These are phyloP conservation scores for Actinia equina DNA, from an alignment of 64 coral and sea anemone genomes.

Conservation along the genomic window DNA sequence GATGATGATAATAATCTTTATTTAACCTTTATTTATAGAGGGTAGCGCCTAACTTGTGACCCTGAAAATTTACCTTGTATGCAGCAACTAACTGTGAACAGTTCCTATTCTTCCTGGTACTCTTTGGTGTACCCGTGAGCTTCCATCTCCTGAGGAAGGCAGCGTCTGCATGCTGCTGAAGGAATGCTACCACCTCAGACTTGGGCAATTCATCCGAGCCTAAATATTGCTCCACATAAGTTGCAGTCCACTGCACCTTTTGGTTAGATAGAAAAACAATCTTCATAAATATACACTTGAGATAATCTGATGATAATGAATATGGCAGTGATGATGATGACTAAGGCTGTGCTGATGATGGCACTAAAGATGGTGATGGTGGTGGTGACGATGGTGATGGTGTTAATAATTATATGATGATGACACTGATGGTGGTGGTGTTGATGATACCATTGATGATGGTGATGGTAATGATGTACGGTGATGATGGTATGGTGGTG, in stretches of 20 bases:
- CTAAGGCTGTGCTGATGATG: background rate
- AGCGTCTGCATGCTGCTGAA: constrained; percentile 79
- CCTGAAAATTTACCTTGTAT: constrained; percentile 97
- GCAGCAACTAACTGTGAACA: constrained; percentile 84
- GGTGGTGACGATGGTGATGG: too few species aligned
- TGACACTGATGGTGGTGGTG: too few species aligned
- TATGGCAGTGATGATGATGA: too few species aligned
- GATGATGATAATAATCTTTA: too few species aligned
- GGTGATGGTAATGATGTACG: background rate
- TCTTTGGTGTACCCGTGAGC: constrained; percentile 74
- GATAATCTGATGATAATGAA: background rate
- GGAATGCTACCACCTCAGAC: constrained; percentile 85
- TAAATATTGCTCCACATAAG: constrained; percentile 73
- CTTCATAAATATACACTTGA: background rate
- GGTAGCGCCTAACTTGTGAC: too few species aligned
- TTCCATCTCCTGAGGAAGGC: constrained; percentile 93
- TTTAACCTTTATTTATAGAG: too few species aligned
- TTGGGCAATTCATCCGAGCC: constrained; percentile 92
- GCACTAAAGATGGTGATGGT: too few species aligned
- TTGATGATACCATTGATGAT: too few species aligned
- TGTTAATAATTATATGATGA: background rate
- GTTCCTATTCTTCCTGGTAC: constrained; percentile 90
- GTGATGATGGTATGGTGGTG: background rate
- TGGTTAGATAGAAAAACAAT: background rate
- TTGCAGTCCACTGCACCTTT: constrained; percentile 78